phyloP scores from a whole-genome alignment of 1,140 invertebrate species.

The Pseudomyrmex pallidus region DNA sequence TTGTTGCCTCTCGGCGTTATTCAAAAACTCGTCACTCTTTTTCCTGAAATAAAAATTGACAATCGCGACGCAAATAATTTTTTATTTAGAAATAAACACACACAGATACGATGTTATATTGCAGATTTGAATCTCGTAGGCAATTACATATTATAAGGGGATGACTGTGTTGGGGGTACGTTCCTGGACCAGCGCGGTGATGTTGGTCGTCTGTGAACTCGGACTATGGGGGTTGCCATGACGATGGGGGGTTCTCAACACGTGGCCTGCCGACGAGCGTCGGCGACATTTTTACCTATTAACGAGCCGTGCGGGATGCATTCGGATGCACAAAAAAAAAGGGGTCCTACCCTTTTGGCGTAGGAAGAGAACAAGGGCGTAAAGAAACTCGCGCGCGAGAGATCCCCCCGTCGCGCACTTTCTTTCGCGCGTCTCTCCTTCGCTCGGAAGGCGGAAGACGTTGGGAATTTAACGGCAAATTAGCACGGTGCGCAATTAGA shows the following conservation, averaged over 20 bases:
- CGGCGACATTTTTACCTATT: conserved; percentile 75
- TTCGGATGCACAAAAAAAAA: conserved; percentile 53
- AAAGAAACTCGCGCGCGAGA: conserved; percentile 26
- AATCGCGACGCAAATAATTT: too few species aligned
- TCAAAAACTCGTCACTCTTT: too few species aligned
- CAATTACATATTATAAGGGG: conserved; percentile 13
- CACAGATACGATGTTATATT: too few species aligned
- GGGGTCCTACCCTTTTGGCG: conserved; percentile 26
- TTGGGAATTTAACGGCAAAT: conserved; percentile 1
- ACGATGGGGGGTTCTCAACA: conserved; percentile 80
- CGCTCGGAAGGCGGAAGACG: not conserved
- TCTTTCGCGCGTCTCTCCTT: not conserved
- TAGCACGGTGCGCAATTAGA: not conserved
- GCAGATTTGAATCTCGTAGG: too few species aligned
- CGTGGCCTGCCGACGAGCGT: conserved; percentile 72
- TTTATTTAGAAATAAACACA: too few species aligned
- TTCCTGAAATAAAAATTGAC: too few species aligned
- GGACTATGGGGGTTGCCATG: conserved; percentile 78
- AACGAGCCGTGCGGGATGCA: conserved; percentile 64
- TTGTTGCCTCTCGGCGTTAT: too few species aligned
- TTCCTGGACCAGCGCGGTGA: conserved; percentile 58
- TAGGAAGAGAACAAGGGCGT: not conserved
- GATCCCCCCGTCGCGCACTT: not conserved
- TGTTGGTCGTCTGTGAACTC: conserved; percentile 69
- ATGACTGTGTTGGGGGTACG: conserved; percentile 46